Percentiles rank a stretch among this genome's conserved stretches.
Conservation (phyloP, 2,888 invertebrate species). For the Amphipoea oculea region DNA sequence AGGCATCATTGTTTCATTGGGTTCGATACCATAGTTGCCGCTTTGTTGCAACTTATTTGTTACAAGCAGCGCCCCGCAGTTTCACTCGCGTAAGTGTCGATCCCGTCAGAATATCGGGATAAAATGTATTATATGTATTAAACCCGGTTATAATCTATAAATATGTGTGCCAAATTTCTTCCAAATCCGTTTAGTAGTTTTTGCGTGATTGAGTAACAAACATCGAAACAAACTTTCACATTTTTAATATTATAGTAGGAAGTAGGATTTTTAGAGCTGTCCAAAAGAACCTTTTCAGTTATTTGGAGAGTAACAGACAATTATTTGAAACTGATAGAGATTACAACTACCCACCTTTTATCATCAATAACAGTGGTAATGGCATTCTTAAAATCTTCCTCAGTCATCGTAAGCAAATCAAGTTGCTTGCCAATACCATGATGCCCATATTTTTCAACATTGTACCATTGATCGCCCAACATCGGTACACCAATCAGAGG, state of each 20-base stretch:
- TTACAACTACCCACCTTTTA: conserved; percentile 27
- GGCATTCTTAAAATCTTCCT: conserved; percentile 30
- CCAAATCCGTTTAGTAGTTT: too few species aligned
- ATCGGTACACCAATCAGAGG: conserved; percentile 67
- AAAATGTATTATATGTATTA: too few species aligned
- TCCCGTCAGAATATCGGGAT: too few species aligned
- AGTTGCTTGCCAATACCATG: conserved; percentile 45
- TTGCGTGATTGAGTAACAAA: too few species aligned
- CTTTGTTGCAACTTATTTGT: background rate
- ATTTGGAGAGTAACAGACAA: too few species aligned
- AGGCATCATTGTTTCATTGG: background rate
- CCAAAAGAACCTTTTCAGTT: background rate
- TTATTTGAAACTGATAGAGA: too few species aligned
- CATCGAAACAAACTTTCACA: too few species aligned
- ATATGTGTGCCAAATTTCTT: too few species aligned
- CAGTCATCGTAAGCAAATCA: conserved; percentile 37
- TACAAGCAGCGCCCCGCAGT: too few species aligned
- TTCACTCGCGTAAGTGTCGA: too few species aligned
- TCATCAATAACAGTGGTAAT: conserved; percentile 36
- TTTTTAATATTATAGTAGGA: too few species aligned
- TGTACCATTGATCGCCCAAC: conserved; percentile 64
- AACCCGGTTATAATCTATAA: too few species aligned
- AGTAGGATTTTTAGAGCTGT: background rate
- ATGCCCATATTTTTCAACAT: conserved; percentile 54
- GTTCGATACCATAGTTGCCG: background rate